These are phyloP conservation scores for Percopsis omiscomaycus DNA, from an alignment of 2,797 vertebrate species.

Conservation along the genomic window DNA sequence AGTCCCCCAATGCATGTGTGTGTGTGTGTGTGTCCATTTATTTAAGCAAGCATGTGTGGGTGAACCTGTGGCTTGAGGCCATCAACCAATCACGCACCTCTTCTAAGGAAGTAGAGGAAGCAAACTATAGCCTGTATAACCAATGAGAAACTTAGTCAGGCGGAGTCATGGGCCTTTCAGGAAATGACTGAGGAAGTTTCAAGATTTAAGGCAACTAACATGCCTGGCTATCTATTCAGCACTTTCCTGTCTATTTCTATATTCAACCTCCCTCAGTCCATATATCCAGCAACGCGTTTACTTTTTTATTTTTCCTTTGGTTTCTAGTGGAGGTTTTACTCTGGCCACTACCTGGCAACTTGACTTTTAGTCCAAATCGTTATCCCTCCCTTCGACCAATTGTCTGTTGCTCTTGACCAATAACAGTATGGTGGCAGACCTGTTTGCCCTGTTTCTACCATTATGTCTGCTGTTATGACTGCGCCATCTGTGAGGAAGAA, in stretches of 20 bases:
- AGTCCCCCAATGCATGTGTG: slow-evolving; percentile 38
- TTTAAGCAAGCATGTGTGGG: slow-evolving; percentile 6
- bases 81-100: slow-evolving; percentile 41
- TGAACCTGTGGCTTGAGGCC: slow-evolving; percentile 23
- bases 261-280: not conserved
- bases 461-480: slow-evolving; percentile 66
- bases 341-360: not conserved
- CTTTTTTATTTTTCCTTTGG: not conserved
- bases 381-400: not conserved
- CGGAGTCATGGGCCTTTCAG: slow-evolving; percentile 43
- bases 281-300: not conserved
- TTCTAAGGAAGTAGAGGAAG: slow-evolving; percentile 70
- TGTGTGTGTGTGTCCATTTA: slow-evolving; percentile 16
- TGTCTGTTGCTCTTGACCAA: not conserved
- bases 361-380: not conserved
- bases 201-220: slow-evolving; percentile 38
- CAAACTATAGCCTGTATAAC: slow-evolving; percentile 13
- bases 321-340: not conserved
- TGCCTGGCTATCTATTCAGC: not conserved
- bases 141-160: slow-evolving; percentile 47
- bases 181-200: slow-evolving; percentile 47
- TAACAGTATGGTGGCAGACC: slow-evolving; percentile 64
- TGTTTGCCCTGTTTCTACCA: not conserved
- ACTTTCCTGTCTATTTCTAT: not conserved
- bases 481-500: slow-evolving; percentile 72